Evolutionary conservation across 2,888 invertebrate genomes (phyloP).

Genomic region (Galerucella pusilla): DNA sequence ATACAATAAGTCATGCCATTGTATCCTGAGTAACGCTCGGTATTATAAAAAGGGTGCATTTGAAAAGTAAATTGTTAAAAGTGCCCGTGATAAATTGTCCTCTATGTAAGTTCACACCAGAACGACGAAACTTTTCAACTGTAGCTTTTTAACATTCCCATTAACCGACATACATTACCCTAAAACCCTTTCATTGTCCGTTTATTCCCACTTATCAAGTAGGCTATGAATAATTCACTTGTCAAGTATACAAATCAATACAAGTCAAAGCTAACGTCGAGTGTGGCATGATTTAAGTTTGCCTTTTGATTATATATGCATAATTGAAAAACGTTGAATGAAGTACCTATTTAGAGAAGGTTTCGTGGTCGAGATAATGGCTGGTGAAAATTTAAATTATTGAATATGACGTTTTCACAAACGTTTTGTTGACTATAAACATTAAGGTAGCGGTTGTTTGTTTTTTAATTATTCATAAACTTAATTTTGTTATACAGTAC

Average conservation of each 20-base stretch:
- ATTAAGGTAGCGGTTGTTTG: background rate
- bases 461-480: background rate
- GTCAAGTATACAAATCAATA: constrained; percentile 13
- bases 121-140: background rate
- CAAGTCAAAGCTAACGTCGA: constrained; percentile 8
- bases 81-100: background rate
- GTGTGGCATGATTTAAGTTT: constrained; percentile 12
- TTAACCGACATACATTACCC: background rate
- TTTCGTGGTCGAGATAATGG: background rate
- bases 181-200: constrained; percentile 17
- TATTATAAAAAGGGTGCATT: background rate
- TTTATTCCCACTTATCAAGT: constrained; percentile 13
- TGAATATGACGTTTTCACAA: background rate
- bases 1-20: background rate
- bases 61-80: background rate
- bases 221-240: constrained; percentile 17
- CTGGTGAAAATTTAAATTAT: background rate
- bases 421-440: background rate
- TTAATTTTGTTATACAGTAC: background rate
- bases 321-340: constrained; percentile 11
- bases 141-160: constrained; percentile 1
- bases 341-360: background rate
- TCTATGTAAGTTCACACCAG: background rate
- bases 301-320: constrained; percentile 8
- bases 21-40: background rate